phyloP scores from a whole-genome alignment of 53 echinoderm and acorn worm genomes.

The Mesocentrotus franciscanus region DNA sequence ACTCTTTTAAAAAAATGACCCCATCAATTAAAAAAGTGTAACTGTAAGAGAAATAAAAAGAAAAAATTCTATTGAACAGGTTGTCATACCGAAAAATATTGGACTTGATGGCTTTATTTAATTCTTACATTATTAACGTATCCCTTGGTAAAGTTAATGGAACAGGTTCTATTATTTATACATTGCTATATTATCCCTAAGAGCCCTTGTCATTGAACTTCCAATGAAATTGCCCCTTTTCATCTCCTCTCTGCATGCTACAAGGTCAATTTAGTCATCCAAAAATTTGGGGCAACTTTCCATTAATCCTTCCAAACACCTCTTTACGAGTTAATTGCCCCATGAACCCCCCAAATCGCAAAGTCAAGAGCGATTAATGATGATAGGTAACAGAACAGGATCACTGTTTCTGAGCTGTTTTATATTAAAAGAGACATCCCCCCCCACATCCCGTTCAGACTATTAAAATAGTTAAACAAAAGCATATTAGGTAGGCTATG shows the following conservation, averaged over 20 bases:
- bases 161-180: too few relatives aligned
- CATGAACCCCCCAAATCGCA: background rate
- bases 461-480: too few relatives aligned
- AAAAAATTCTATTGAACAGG: too few relatives aligned
- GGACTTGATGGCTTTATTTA: too few relatives aligned
- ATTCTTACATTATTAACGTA: too few relatives aligned
- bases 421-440: background rate
- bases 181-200: background rate
- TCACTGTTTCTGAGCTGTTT: background rate
- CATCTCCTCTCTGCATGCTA: background rate
- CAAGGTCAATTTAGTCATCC: slow-evolving; percentile 31
- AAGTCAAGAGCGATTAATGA: background rate
- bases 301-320: background rate
- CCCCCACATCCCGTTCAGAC: too few relatives aligned
- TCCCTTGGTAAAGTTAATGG: too few relatives aligned
- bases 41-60: too few relatives aligned
- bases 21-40: too few relatives aligned
- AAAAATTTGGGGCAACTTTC: background rate
- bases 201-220: background rate
- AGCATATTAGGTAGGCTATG: too few relatives aligned
- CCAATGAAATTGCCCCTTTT: background rate
- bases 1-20: too few relatives aligned
- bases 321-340: background rate
- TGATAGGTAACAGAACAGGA: background rate
- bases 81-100: too few relatives aligned